These are phyloP conservation scores for Atopsyche davidsoni DNA, from an alignment of 1,140 invertebrate genomes.

Conservation along the genomic window DNA sequence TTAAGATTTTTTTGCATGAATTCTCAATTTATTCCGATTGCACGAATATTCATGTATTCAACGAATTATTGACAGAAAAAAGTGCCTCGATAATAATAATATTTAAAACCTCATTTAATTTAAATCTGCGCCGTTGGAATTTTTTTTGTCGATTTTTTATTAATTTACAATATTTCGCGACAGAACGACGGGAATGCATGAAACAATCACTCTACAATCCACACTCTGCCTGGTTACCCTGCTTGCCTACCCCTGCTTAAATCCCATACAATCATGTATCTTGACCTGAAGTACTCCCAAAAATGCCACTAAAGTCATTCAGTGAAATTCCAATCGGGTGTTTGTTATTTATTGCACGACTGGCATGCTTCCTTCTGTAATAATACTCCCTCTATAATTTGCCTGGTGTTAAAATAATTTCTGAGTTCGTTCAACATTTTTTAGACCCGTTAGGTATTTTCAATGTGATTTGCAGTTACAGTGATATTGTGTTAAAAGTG, in stretches of 20 bases:
- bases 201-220: slow-evolving; percentile 10
- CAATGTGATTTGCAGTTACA: too few species aligned
- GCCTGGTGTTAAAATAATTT: too few species aligned
- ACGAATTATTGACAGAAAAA: too few species aligned
- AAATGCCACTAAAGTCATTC: not conserved
- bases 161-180: slow-evolving; percentile 3
- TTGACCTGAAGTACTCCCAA: not conserved
- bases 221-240: slow-evolving; percentile 5
- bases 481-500: too few species aligned
- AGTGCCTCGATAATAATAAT: not conserved
- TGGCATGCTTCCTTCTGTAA: slow-evolving; percentile 5
- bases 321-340: not conserved
- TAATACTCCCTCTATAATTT: too few species aligned
- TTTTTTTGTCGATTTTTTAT: not conserved
- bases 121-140: too few species aligned
- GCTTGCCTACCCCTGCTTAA: slow-evolving; percentile 1
- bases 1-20: too few species aligned
- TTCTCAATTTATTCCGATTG: too few species aligned
- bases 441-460: too few species aligned
- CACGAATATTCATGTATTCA: too few species aligned
- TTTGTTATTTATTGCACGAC: slow-evolving; percentile 1
- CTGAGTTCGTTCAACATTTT: too few species aligned
- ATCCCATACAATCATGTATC: slow-evolving; percentile 10
- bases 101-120: too few species aligned
- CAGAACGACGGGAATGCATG: slow-evolving; percentile 15